Evolutionary conservation across 2,888 invertebrate genomes (phyloP).

Genomic region (Reticulitermes lucifugus): DNA sequence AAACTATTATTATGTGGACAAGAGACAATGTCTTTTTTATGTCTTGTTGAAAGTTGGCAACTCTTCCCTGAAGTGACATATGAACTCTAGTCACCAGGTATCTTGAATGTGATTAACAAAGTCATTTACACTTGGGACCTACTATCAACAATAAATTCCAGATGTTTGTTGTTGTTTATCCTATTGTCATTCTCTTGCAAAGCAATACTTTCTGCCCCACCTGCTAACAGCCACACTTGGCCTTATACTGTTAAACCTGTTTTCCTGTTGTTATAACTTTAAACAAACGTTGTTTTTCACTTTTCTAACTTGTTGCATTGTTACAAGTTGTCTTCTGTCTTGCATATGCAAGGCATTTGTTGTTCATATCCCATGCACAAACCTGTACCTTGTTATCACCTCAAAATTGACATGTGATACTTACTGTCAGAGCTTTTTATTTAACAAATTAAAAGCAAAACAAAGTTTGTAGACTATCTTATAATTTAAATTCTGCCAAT

Average conservation of each 20-base stretch:
- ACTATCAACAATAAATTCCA: neutral
- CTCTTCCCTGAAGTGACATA: neutral
- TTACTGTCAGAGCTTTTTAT: no score
- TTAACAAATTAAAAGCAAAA: no score
- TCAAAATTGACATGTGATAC: no score
- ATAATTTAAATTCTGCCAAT: no score
- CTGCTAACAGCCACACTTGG: slow-evolving; percentile 1
- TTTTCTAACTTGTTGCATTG: slow-evolving; percentile 13
- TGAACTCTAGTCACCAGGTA: neutral
- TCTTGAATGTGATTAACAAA: neutral
- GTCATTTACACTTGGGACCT: neutral
- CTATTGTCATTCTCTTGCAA: neutral
- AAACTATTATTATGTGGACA: neutral
- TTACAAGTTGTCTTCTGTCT: slow-evolving; percentile 11
- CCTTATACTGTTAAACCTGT: slow-evolving; percentile 27
- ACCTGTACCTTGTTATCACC: no score
- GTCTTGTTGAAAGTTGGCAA: slow-evolving; percentile 8
- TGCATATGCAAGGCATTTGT: neutral
- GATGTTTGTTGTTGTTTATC: neutral
- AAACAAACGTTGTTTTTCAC: no score
- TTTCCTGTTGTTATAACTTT: slow-evolving; percentile 7
- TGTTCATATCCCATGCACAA: neutral
- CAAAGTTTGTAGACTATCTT: no score
- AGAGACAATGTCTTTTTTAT: neutral
- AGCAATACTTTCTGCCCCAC: slow-evolving; percentile 2